A percentile compares a stretch with the other conserved stretches of the same genome.
Conservation (phyloP, 1,140 invertebrate species). For the Calephelis nemesis region DNA sequence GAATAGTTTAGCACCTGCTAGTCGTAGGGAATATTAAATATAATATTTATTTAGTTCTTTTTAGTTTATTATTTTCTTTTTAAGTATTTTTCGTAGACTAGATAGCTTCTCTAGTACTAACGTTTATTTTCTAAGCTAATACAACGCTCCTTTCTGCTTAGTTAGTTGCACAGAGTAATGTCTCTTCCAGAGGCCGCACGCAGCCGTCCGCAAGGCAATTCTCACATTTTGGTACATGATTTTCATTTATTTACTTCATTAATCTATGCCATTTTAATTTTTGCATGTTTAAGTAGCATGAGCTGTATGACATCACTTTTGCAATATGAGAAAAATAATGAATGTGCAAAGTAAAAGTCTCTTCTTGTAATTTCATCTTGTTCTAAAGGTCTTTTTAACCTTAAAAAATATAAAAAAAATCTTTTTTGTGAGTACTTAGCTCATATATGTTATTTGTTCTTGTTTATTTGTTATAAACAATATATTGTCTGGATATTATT, state of each 20-base stretch:
- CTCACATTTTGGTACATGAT: slow-evolving; percentile 56
- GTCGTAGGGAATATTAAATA: too few relatives aligned
- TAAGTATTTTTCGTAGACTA: slow-evolving; percentile 1
- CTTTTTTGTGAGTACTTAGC: too few relatives aligned
- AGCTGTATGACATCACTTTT: background rate
- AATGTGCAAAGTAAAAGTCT: background rate
- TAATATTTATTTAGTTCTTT: too few relatives aligned
- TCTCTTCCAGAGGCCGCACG: slow-evolving; percentile 57
- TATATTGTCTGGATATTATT: too few relatives aligned
- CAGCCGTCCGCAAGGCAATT: slow-evolving; percentile 33
- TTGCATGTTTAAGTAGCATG: slow-evolving; percentile 18
- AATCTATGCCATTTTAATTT: slow-evolving; percentile 25
- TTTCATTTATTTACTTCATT: slow-evolving; percentile 42
- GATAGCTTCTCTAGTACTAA: slow-evolving; percentile 18
- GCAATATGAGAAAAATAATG: background rate
- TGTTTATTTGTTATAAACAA: too few relatives aligned
- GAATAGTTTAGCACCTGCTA: too few relatives aligned
- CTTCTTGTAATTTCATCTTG: background rate
- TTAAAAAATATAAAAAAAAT: background rate
- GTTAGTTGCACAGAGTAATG: slow-evolving; percentile 49
- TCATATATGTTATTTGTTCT: too few relatives aligned
- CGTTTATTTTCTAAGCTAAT: slow-evolving; percentile 22
- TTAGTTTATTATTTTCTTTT: slow-evolving; percentile 20
- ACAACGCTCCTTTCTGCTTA: slow-evolving; percentile 44
- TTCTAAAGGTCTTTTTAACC: background rate